Base-by-base conservation (phyloP, 2,113 vertebrate species). In the Larimichthys polyactis region DNA sequence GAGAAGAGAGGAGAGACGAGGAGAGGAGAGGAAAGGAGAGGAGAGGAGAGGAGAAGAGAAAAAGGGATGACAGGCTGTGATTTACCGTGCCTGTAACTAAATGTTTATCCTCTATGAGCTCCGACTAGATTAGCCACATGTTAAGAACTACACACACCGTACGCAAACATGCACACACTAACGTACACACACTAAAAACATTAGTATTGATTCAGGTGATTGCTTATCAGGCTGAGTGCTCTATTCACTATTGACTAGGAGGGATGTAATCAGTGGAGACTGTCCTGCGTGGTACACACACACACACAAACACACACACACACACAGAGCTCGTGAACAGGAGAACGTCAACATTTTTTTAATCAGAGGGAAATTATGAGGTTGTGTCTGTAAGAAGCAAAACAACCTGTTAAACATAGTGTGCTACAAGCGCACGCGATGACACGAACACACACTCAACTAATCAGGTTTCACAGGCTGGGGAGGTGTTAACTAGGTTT, bases 151-250 rank as follows among this genome's bases (percentile, higher is more conserved):
- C 78, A 68, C 85, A 64, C 24, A 62, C 75, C 75, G 64, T 84
- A 60, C 24, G 24, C 29, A 65, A 22, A 84, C 81, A 82, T 17
- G 51, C 82, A 67, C 80, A 78, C 79, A 67, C 81, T 82, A 66
- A 87, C 43, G 77, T 71, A 85, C 87, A 63, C 86, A 79, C 83
- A 78, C 76, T 95, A 90, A 95, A 94, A 94, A 93, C 90, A 94
- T 95, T 95, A 95, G 91, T 92, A 95, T 95, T 95, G 95, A 95
- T 94, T 91, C 81, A 91, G 91, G 93, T 94, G 94, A 96, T 95
- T 94, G 94, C 93, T 94, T 95, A 95, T 95, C 93, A 95, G 84
- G 83, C 88, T 94, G 93, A 95, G 94, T 95, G 94, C 94, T 93
- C 92, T 93, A 94, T 94, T 95, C 92, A 90, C 87, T 91, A 95